A percentile compares a stretch with the other conserved stretches of the same genome.
Conservation (phyloP, 2,888 invertebrate genomes). For the Siphonodentalium dalli region DNA sequence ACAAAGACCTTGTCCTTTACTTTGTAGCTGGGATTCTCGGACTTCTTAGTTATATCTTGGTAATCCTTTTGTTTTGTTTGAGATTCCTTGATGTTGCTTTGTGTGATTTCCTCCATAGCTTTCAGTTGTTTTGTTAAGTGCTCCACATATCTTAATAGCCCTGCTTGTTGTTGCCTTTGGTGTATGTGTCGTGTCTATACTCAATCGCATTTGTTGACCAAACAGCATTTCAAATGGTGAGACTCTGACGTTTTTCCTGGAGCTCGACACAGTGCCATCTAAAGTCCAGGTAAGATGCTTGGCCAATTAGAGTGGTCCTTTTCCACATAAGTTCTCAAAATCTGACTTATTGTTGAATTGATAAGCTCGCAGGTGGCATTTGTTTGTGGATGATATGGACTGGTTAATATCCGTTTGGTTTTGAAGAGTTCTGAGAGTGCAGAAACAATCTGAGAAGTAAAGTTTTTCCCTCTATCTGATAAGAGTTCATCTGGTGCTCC, state of each 20-base stretch:
- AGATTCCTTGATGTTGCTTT: slow-evolving; percentile 16
- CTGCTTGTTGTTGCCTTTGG: slow-evolving; percentile 23
- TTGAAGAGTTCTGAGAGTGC: slow-evolving; percentile 22
- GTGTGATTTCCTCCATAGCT: slow-evolving; percentile 10
- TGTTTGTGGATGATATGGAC: slow-evolving; percentile 14
- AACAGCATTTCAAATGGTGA: slow-evolving; percentile 29
- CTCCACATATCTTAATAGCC: slow-evolving; percentile 23
- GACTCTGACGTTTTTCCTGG: slow-evolving; percentile 27
- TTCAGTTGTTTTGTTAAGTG: slow-evolving; percentile 17
- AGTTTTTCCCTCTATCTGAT: slow-evolving; percentile 13
- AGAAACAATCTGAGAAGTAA: slow-evolving; percentile 12
- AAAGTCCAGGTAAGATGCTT: slow-evolving; percentile 22
- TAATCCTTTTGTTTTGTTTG: too few relatives aligned
- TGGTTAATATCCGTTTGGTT: slow-evolving; percentile 8
- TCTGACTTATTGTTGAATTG: slow-evolving; percentile 19
- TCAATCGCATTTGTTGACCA: slow-evolving; percentile 27
- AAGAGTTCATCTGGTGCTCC: slow-evolving; percentile 14
- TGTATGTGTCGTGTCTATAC: slow-evolving; percentile 20
- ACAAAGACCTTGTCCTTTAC: too few relatives aligned
- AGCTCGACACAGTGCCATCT: slow-evolving; percentile 31
- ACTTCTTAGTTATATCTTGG: too few relatives aligned
- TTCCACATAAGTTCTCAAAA: slow-evolving; percentile 21
- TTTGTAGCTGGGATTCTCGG: too few relatives aligned
- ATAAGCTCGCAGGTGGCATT: slow-evolving; percentile 11
- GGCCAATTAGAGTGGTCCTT: slow-evolving; percentile 28